These are phyloP conservation scores for Pogona vitticeps DNA, from an alignment of 2,113 vertebrate genomes.

Conservation along the genomic window DNA sequence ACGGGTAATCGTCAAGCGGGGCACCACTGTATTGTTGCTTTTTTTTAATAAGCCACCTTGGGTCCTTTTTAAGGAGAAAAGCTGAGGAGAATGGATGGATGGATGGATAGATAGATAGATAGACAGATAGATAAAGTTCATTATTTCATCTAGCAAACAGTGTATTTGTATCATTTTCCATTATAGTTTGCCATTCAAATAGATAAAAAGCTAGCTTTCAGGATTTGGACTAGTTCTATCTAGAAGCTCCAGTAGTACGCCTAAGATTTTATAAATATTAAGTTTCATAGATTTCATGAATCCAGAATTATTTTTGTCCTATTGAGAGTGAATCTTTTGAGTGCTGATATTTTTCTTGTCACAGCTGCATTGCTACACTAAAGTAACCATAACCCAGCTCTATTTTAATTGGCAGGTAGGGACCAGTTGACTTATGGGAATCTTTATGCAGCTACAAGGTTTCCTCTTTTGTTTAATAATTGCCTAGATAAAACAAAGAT, in stretches of 20 bases:
- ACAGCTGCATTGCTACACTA: not conserved
- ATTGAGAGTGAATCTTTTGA: not conserved
- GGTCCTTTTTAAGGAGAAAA: too few species aligned
- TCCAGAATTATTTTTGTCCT: not conserved
- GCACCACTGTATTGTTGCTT: too few species aligned
- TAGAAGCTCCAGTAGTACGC: not conserved
- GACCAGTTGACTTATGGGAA: not conserved
- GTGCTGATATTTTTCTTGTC: not conserved
- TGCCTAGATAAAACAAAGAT: conserved; percentile 31
- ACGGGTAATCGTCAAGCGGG: too few species aligned
- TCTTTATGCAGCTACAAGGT: not conserved
- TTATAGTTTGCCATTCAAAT: too few species aligned
- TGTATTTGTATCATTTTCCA: too few species aligned
- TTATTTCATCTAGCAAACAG: too few species aligned
- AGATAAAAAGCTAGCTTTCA: not conserved
- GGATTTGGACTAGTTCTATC: not conserved
- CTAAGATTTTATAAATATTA: not conserved
- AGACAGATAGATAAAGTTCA: too few species aligned
- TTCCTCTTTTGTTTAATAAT: not conserved
- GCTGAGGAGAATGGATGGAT: too few species aligned
- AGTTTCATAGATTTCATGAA: not conserved
- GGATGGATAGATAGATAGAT: too few species aligned
- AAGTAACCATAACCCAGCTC: not conserved
- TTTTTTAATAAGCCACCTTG: too few species aligned
- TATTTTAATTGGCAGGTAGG: not conserved